A percentile compares a stretch with the other conserved stretches of the same genome.
Conservation (phyloP, 2,113 vertebrate genomes). For the Octodon degus region DNA sequence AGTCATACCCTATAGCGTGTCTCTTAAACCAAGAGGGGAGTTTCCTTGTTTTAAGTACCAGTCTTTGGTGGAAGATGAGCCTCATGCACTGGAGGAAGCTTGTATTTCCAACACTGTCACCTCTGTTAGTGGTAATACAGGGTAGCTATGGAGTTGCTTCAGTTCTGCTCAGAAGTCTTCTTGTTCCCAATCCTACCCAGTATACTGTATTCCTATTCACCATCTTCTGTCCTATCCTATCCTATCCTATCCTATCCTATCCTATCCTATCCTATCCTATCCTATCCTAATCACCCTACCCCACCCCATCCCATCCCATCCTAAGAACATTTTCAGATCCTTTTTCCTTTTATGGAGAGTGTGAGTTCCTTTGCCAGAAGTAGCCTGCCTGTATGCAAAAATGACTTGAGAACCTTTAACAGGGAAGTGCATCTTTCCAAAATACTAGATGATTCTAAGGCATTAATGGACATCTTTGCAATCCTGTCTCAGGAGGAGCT, state of each 20-base stretch:
- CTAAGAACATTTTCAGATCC: not conserved
- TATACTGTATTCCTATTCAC: not conserved
- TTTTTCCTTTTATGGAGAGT: slow-evolving; percentile 11
- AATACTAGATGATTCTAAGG: slow-evolving; percentile 68
- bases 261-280: not conserved
- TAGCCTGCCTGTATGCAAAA: slow-evolving; percentile 33
- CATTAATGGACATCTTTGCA: slow-evolving; percentile 56
- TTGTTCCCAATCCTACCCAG: not conserved
- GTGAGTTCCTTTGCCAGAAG: slow-evolving; percentile 38
- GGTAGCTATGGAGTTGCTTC: not conserved
- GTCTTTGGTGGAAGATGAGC: not conserved
- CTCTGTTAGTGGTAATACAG: not conserved
- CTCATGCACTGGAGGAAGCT: not conserved
- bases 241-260: not conserved
- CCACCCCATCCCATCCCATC: not conserved
- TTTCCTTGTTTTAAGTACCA: not conserved
- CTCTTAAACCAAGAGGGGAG: not conserved
- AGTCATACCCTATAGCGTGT: not conserved
- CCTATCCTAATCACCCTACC: not conserved
- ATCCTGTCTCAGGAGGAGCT: slow-evolving; percentile 63
- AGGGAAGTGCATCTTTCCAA: slow-evolving; percentile 54
- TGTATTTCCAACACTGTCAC: not conserved
- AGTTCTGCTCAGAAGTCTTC: not conserved
- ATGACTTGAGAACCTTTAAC: slow-evolving; percentile 61
- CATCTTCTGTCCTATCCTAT: not conserved